These are phyloP conservation scores for Phorcus lineatus DNA, from an alignment of 2,888 invertebrate genomes.

Conservation along the genomic window DNA sequence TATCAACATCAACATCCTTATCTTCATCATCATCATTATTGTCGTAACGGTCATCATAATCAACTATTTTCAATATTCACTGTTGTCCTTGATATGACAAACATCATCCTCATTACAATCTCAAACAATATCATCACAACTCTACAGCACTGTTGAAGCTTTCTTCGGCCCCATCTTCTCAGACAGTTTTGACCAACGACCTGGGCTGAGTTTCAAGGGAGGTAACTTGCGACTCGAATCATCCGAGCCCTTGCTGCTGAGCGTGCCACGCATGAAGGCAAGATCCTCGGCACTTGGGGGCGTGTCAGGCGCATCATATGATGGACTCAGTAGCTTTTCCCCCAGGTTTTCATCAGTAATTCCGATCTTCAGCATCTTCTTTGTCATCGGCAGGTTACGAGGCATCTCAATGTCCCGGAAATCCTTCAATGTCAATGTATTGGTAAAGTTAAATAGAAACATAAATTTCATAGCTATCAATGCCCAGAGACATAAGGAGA, in stretches of 20 bases:
- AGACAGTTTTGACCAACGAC: slow-evolving; percentile 19
- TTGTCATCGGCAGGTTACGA: slow-evolving; percentile 62
- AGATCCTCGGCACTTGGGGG: slow-evolving; percentile 34
- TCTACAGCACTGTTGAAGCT: neutral
- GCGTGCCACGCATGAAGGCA: neutral
- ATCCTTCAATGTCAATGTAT: slow-evolving; percentile 45
- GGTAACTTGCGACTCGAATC: slow-evolving; percentile 25
- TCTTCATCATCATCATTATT: too few relatives aligned
- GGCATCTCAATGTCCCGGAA: slow-evolving; percentile 63
- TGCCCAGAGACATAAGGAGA: neutral
- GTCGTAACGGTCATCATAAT: too few relatives aligned
- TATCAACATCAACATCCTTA: too few relatives aligned
- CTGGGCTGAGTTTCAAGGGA: slow-evolving; percentile 33
- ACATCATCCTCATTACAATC: too few relatives aligned
- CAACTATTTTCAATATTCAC: too few relatives aligned
- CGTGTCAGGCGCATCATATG: slow-evolving; percentile 57
- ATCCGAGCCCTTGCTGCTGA: slow-evolving; percentile 22
- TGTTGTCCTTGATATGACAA: too few relatives aligned
- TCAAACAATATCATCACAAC: too few relatives aligned
- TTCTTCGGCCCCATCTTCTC: slow-evolving; percentile 12
- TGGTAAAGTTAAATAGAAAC: too few relatives aligned
- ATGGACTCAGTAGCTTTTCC: neutral
- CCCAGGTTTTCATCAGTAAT: slow-evolving; percentile 54
- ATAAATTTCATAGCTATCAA: neutral
- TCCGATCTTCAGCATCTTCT: slow-evolving; percentile 66